These are phyloP conservation scores for Megaceryle torquata DNA, from an alignment of 2,113 vertebrate species.

Conservation along the genomic window DNA sequence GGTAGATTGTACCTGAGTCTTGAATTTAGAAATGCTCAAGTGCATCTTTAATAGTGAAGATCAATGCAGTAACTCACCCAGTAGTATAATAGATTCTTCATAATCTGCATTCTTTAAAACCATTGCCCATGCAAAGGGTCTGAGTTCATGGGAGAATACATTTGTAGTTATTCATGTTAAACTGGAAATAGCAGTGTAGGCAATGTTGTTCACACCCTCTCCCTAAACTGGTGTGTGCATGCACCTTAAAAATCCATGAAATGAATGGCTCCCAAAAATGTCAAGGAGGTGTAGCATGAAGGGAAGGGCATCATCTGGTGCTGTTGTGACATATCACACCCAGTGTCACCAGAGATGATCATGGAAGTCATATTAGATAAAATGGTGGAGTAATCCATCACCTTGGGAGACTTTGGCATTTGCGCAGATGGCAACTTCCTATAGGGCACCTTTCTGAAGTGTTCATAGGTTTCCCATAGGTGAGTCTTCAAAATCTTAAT, in stretches of 20 bases:
- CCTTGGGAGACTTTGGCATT: background rate
- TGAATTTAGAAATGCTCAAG: background rate
- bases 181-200: background rate
- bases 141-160: background rate
- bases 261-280: background rate
- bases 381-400: background rate
- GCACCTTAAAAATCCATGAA: background rate
- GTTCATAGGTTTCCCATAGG: background rate
- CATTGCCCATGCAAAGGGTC: background rate
- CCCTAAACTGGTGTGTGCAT: background rate
- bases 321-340: background rate
- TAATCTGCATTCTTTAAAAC: background rate
- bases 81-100: background rate
- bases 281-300: background rate
- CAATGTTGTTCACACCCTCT: background rate
- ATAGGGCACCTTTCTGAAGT: background rate
- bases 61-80: background rate
- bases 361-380: background rate
- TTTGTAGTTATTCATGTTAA: background rate
- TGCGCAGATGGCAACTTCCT: background rate
- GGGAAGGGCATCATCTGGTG: background rate
- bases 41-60: background rate
- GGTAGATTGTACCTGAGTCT: background rate
- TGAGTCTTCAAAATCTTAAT: background rate
- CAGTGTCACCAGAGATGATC: background rate